Evolutionary conservation across 2,888 invertebrate species (phyloP), one percentile per base, ranked within the genome.

Genomic region (Diachrysia chrysitis): DNA sequence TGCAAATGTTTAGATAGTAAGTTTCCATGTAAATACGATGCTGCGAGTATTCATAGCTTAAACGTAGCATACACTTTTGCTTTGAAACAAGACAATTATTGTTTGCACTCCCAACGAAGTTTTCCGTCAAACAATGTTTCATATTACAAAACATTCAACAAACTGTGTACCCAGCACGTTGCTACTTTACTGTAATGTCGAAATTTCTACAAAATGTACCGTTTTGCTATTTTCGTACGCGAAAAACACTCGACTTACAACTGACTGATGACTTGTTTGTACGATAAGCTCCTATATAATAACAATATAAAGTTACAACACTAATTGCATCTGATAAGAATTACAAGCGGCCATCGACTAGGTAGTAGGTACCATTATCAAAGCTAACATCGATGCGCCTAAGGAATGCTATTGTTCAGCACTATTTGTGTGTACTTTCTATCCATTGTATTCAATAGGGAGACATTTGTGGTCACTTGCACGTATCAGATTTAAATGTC

Each of bases 381-480:
- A 76, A 75, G 63, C 61, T 64, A 71, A 62, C 76, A 85, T 80
- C 82, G 72, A 78, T 78, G 78, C 81, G 76, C 82, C 78, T 74
- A 77, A 85, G 85, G 91, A 91, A 93, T 92, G 82, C 87, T 69
- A 90, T 93, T 94, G 92, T 94, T 90, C 84, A 74, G 79, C 73
- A 82, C 78, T 83, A 83, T 79, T 80, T 72, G 77, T 81, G 82
- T 84, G 76, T 82, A 88, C 90, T 90, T 92, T 92, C 91, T 90
- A 91, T 68, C 87, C 82, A 91, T 93, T 93, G 93, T 93, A 82
- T 87, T 85, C 83, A 81, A 74, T 81, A 69, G 64, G 67, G 71
- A 86, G 78, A 79, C 78, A 85, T 85, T 85, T 86, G 72, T 83
- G 73, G 82, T 78, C 81, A 81, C 76, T 82, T 84, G 83, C 82